Evolutionary conservation across 2,797 vertebrate species (phyloP).

Genomic region (Catharus ustulatus): DNA sequence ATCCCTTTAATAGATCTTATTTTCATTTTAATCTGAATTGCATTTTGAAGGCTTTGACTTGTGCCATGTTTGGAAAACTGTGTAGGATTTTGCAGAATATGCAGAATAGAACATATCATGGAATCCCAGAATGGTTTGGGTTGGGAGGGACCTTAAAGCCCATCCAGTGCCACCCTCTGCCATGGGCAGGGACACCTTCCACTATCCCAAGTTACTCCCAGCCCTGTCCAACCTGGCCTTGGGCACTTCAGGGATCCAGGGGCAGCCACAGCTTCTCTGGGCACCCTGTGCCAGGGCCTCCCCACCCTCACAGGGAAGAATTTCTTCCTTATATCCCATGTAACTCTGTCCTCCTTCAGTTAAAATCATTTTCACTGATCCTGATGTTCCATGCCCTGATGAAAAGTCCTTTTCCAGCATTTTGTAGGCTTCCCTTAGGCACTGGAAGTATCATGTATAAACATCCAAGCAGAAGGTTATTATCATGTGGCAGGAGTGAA

Average conservation of each 20-base stretch:
- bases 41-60: background rate
- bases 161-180: accelerated
- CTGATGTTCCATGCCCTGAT: background rate
- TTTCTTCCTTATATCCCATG: accelerated
- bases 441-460: background rate
- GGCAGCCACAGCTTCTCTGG: background rate
- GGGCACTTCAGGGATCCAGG: background rate
- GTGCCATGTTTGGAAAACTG: background rate
- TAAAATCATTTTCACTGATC: background rate
- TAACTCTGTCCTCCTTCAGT: background rate
- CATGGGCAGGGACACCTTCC: background rate
- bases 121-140: background rate
- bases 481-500: background rate
- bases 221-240: accelerated
- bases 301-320: accelerated
- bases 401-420: background rate
- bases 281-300: background rate
- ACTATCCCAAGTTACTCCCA: accelerated
- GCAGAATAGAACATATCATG: background rate
- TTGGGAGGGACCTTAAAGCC: background rate
- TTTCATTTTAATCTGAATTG: background rate
- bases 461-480: background rate
- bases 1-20: background rate
- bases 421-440: background rate
- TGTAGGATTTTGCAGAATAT: background rate